Conservation (phyloP, 2,888 invertebrate species). For the Drosophila buzzatii region DNA sequence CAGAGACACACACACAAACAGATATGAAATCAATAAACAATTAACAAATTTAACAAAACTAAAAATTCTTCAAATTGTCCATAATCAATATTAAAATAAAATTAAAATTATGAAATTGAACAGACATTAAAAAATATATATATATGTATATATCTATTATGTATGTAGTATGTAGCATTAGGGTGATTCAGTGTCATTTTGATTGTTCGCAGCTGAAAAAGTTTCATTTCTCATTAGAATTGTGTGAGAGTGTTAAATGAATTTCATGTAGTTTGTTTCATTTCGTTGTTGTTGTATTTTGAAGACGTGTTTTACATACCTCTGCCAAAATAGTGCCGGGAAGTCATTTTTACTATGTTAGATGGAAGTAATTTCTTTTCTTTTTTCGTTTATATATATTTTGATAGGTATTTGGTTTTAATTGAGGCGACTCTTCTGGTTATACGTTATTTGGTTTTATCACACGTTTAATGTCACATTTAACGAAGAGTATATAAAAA, state of each 20-base stretch:
- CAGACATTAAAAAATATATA: conserved; percentile 14
- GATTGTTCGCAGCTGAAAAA: conserved; percentile 4
- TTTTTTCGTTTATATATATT: conserved; percentile 7
- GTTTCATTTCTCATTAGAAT: conserved; percentile 20
- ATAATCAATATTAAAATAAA: conserved; percentile 16
- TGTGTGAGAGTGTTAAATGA: conserved; percentile 26
- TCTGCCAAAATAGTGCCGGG: conserved; percentile 86
- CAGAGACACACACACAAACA: conserved; percentile 6
- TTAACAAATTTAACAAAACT: conserved; percentile 21
- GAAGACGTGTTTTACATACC: conserved; percentile 83
- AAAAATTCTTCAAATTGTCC: background rate
- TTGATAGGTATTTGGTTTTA: background rate
- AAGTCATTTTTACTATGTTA: conserved; percentile 84
- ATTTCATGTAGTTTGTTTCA: conserved; percentile 22
- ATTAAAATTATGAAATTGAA: conserved; percentile 18
- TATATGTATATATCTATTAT: conserved; percentile 10
- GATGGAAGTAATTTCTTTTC: conserved; percentile 51
- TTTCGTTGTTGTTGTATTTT: conserved; percentile 35
- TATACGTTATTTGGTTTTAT: conserved; percentile 21
- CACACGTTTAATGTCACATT: conserved; percentile 30
- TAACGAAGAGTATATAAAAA: conserved; percentile 23
- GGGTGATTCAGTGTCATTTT: conserved; percentile 55
- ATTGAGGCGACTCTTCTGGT: conserved; percentile 18
- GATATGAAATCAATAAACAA: conserved; percentile 17
- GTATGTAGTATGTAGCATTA: conserved; percentile 49